Percentiles rank a stretch among this genome's conserved stretches.
Evolutionary conservation across 2,797 vertebrate species (phyloP).

Genomic region (Eremophila alpestris): DNA sequence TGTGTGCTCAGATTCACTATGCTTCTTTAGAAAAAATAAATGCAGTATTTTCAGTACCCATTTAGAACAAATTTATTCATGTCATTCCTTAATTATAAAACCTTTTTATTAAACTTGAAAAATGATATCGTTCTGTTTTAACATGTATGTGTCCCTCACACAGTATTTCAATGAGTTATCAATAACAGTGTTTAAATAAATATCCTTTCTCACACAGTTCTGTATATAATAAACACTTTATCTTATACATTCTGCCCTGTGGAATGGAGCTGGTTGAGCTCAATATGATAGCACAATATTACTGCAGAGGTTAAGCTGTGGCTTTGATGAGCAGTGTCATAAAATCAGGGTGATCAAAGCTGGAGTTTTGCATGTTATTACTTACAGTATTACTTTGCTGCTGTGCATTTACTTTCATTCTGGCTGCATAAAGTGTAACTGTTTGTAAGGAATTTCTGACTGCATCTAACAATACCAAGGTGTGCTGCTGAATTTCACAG

Average conservation of each 20-base stretch:
- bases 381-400: background rate
- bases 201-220: background rate
- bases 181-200: background rate
- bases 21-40: constrained; percentile 1
- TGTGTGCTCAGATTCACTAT: background rate
- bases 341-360: background rate
- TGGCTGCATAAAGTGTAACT: background rate
- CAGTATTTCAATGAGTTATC: background rate
- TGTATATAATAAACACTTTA: background rate
- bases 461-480: background rate
- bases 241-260: background rate
- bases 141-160: background rate
- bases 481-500: background rate
- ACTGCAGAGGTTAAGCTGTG: background rate
- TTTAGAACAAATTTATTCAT: background rate
- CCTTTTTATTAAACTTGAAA: background rate
- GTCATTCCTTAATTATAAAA: background rate
- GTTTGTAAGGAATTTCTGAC: background rate
- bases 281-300: background rate
- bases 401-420: background rate
- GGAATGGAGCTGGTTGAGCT: background rate
- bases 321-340: background rate
- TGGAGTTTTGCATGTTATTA: background rate
- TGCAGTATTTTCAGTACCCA: background rate
- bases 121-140: background rate